Percentiles rank a stretch among this genome's conserved stretches.
These are phyloP conservation scores for Tylochromis polylepis DNA, from an alignment of 2,113 vertebrate species.

Conservation along the genomic window DNA sequence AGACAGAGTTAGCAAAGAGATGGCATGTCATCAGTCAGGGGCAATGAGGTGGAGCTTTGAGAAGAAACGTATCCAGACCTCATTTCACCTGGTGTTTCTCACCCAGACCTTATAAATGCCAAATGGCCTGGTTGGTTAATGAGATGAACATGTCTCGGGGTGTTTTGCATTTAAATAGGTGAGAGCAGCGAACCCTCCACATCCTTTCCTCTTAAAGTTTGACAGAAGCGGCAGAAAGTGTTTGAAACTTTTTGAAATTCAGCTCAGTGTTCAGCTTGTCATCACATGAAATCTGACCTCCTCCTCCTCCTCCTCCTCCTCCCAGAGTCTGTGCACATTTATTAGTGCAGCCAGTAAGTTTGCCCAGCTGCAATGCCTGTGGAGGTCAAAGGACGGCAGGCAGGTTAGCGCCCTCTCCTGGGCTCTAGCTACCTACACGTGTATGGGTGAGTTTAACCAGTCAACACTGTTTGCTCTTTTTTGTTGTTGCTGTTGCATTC, in stretches of 20 bases:
- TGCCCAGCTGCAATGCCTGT: conserved; percentile 84
- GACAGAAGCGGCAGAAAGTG: not conserved
- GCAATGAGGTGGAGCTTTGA: conserved; percentile 23
- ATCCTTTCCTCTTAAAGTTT: not conserved
- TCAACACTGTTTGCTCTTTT: accelerated
- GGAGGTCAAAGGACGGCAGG: conserved; percentile 78
- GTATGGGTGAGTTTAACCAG: conserved; percentile 74
- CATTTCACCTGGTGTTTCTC: not conserved
- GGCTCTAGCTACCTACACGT: conserved; percentile 82
- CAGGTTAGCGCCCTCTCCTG: conserved; percentile 85
- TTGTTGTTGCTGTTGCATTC: accelerated
- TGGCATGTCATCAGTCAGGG: conserved; percentile 15
- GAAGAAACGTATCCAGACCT: not conserved
- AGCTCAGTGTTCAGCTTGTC: not conserved
- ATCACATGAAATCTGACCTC: not conserved
- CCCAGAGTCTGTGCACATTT: conserved; percentile 83
- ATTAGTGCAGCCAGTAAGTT: conserved; percentile 87
- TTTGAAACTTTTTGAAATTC: not conserved
- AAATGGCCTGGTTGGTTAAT: not conserved
- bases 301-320: not conserved
- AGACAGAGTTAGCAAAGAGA: not conserved
- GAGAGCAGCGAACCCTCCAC: not conserved
- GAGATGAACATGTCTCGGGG: not conserved
- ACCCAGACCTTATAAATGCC: not conserved
- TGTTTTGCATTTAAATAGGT: not conserved